Percentiles rank a stretch among this genome's conserved stretches.
Conservation (phyloP, 2,797 vertebrate genomes). For the Manis javanica region DNA sequence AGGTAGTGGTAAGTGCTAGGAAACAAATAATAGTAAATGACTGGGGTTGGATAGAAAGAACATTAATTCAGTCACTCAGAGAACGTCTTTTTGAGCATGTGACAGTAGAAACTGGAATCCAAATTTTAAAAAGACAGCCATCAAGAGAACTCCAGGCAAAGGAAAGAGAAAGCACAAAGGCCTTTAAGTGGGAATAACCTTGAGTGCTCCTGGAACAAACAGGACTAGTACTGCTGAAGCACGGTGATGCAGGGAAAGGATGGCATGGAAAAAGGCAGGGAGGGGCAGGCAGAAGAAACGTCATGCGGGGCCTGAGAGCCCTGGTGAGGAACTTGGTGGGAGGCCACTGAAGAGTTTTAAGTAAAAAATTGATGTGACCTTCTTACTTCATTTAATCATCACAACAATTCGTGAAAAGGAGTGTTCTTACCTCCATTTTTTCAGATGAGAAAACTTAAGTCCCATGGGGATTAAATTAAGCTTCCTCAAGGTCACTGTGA, state of each 20-base stretch:
- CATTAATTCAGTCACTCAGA: neutral
- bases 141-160: neutral
- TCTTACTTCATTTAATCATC: neutral
- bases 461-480: neutral
- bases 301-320: neutral
- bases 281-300: neutral
- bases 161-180: neutral
- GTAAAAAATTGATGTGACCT: neutral
- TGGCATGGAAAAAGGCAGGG: neutral
- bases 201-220: neutral
- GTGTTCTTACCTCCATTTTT: neutral
- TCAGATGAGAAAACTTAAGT: neutral
- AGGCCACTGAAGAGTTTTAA: neutral
- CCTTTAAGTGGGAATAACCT: neutral
- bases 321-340: neutral
- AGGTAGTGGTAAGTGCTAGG: neutral
- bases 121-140: neutral
- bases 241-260: neutral
- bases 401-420: neutral
- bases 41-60: neutral
- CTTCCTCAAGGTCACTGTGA: neutral
- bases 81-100: neutral
- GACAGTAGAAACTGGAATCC: neutral
- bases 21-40: neutral
- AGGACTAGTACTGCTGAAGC: neutral